Conservation (phyloP, 2,888 invertebrate species). For the Ligdia adustata region DNA sequence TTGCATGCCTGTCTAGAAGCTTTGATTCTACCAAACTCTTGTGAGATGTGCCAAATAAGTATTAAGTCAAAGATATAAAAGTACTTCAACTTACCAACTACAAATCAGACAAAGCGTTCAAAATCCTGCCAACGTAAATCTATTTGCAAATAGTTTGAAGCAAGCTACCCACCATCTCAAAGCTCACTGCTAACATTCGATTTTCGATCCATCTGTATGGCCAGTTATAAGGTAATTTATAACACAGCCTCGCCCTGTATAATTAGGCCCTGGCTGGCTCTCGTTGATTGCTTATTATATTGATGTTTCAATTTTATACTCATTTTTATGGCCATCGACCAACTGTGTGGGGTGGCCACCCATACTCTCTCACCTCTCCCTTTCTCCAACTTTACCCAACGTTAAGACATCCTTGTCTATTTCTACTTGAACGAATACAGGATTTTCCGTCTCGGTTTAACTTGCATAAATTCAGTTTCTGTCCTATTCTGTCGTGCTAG, state of each 20-base stretch:
- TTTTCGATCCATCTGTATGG: slow-evolving; percentile 73
- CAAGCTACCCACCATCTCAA: slow-evolving; percentile 14
- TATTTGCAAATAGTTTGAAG: not conserved
- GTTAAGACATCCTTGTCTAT: slow-evolving; percentile 65
- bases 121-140: not conserved
- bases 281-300: slow-evolving; percentile 84
- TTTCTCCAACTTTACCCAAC: slow-evolving; percentile 42
- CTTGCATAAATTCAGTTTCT: slow-evolving; percentile 28
- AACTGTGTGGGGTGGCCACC: slow-evolving; percentile 85
- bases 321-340: slow-evolving; percentile 84
- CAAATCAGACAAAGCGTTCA: no score
- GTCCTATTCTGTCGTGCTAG: slow-evolving; percentile 46
- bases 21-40: no score
- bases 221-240: slow-evolving; percentile 74
- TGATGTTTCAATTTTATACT: slow-evolving; percentile 84
- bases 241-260: slow-evolving; percentile 74
- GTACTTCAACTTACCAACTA: no score
- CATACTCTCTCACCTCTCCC: slow-evolving; percentile 60
- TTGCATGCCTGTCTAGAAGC: no score
- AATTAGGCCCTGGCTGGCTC: slow-evolving; percentile 72
- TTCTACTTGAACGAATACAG: slow-evolving; percentile 55
- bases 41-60: no score
- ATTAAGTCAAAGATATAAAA: no score
- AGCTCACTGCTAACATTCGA: slow-evolving; percentile 35
- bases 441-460: slow-evolving; percentile 55